Conservation (phyloP, 2,113 vertebrate species). For the Oreochromis niloticus region DNA sequence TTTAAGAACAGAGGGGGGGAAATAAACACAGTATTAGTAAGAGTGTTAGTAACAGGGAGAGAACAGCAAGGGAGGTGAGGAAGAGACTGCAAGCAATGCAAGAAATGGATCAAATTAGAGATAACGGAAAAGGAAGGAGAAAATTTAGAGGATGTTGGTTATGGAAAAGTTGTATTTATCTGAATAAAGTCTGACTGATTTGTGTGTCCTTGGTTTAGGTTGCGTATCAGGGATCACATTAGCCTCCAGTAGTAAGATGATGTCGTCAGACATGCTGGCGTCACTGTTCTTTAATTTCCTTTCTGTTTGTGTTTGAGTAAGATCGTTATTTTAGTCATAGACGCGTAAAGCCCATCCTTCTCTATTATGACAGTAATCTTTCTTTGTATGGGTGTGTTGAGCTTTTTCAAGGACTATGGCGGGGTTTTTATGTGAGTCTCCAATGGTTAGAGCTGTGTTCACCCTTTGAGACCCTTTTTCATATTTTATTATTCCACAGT, state of each 20-base stretch:
- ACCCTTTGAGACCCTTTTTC: not conserved
- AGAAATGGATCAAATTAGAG: not conserved
- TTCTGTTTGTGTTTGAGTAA: not conserved
- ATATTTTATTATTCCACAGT: not conserved
- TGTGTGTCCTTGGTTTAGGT: not conserved
- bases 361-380: not conserved
- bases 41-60: constrained; percentile 36
- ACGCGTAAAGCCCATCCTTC: fast-evolving
- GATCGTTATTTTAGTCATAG: not conserved
- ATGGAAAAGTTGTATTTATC: not conserved
- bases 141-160: not conserved
- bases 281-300: not conserved
- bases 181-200: not conserved
- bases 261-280: not conserved
- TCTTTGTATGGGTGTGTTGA: not conserved
- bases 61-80: not conserved
- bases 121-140: not conserved
- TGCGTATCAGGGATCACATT: not conserved
- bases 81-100: not conserved
- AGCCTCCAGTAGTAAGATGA: not conserved
- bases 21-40: constrained; percentile 63
- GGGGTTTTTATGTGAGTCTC: not conserved
- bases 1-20: not conserved
- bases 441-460: not conserved
- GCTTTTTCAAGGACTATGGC: not conserved